phyloP scores from a whole-genome alignment of 2,113 vertebrate genomes.

The Chlamydotis undulata region DNA sequence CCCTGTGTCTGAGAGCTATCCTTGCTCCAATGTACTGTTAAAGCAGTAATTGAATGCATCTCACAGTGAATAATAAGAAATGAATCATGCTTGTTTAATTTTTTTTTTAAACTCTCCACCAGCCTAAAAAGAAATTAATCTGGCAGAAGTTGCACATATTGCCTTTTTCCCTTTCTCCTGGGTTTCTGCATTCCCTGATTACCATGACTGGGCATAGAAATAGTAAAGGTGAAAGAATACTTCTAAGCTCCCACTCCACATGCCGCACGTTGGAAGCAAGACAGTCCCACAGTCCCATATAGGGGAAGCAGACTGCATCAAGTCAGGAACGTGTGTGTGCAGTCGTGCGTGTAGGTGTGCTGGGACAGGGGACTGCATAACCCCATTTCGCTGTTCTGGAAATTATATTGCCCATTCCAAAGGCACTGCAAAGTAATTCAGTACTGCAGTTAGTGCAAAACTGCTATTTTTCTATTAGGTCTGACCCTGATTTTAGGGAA shows the following conservation, averaged over 20 bases:
- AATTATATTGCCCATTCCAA: not conserved
- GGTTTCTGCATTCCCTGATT: not conserved
- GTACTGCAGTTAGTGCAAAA: not conserved
- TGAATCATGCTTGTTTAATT: conserved; percentile 22
- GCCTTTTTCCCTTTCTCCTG: not conserved
- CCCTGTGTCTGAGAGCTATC: not conserved
- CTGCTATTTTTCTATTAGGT: not conserved
- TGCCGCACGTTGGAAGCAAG: accelerated
- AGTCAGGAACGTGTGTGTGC: accelerated
- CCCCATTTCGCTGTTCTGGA: not conserved
- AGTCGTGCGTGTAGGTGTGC: accelerated
- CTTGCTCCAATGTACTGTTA: not conserved
- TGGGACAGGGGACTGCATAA: not conserved
- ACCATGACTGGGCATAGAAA: not conserved
- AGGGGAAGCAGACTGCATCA: accelerated
- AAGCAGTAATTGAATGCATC: conserved; percentile 40
- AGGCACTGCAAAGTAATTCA: not conserved
- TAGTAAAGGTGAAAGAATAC: not conserved
- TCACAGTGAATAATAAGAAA: conserved; percentile 50
- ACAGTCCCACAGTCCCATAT: not conserved
- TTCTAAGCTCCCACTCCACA: not conserved
- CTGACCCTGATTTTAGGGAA: not conserved
- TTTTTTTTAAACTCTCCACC: not conserved
- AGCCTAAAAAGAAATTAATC: conserved; percentile 39
- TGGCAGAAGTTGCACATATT: not conserved